Percentiles rank a stretch among this genome's conserved stretches.
These are phyloP conservation scores for Zaprionus gabonicus DNA, from an alignment of 1,140 invertebrate species.

Conservation along the genomic window DNA sequence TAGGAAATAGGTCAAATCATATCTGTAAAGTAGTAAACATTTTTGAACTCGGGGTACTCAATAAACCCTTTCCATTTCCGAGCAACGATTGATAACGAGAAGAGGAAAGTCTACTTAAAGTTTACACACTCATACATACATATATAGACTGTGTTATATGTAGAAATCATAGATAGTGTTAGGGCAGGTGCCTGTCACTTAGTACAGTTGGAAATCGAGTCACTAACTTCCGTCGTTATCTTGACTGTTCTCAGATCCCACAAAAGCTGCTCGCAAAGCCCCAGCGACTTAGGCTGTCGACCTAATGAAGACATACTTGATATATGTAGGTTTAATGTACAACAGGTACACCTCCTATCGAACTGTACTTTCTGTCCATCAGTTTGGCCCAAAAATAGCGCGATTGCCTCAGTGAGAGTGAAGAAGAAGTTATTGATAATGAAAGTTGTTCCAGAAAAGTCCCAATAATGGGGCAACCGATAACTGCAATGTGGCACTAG, in stretches of 20 bases:
- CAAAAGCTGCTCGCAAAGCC: neutral
- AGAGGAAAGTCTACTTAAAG: neutral
- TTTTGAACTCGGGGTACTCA: neutral
- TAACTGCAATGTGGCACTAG: neutral
- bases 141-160: neutral
- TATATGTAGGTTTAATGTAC: constrained; percentile 8
- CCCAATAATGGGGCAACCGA: neutral
- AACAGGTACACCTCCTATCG: neutral
- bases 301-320: constrained; percentile 8
- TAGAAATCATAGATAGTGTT: constrained; percentile 6
- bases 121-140: neutral
- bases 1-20: neutral
- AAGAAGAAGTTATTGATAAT: neutral
- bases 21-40: neutral
- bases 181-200: neutral
- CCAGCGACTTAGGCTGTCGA: constrained; percentile 20
- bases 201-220: constrained; percentile 21
- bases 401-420: neutral
- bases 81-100: neutral
- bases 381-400: constrained; percentile 14
- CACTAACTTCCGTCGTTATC: constrained; percentile 11
- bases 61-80: neutral
- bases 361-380: constrained; percentile 11
- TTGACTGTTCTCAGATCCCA: neutral
- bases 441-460: neutral